Evolutionary conservation across 2,888 invertebrate genomes (phyloP).

Genomic region (Gandaritis pyraliata): DNA sequence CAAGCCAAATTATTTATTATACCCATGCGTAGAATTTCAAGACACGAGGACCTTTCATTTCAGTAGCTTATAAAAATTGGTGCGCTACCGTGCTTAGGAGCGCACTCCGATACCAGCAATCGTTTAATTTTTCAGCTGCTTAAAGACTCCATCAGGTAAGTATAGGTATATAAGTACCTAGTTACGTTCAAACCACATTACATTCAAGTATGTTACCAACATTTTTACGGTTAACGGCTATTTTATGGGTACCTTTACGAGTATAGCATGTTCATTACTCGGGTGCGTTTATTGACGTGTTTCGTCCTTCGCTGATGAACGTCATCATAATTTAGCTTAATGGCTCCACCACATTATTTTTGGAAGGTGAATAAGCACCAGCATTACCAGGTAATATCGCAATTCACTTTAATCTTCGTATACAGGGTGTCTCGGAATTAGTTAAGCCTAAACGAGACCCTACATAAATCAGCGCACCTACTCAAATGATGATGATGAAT

Average conservation of each 20-base stretch:
- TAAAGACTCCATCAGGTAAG: neutral
- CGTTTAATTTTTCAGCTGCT: too few species aligned
- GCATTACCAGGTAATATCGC: constrained; percentile 34
- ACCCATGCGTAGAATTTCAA: too few species aligned
- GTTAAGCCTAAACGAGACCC: constrained; percentile 16
- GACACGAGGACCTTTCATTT: too few species aligned
- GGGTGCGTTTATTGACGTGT: constrained; percentile 40
- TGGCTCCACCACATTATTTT: constrained; percentile 47
- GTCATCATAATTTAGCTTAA: constrained; percentile 56
- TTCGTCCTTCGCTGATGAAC: constrained; percentile 45
- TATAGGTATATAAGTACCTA: neutral
- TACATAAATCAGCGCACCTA: too few species aligned
- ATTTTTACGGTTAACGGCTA: constrained; percentile 40
- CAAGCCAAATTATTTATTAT: too few species aligned
- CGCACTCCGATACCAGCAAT: too few species aligned
- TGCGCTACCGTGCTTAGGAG: too few species aligned
- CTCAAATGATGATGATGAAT: too few species aligned
- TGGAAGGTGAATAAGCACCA: constrained; percentile 48
- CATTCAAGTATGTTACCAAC: constrained; percentile 22
- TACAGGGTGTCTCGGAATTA: constrained; percentile 3
- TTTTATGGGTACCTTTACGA: constrained; percentile 46
- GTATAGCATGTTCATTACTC: constrained; percentile 48
- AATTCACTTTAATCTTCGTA: constrained; percentile 24
- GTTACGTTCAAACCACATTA: neutral
- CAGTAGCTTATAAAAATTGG: too few species aligned